phyloP scores from a whole-genome alignment of 2,888 invertebrate species.

The Macaria liturata region DNA sequence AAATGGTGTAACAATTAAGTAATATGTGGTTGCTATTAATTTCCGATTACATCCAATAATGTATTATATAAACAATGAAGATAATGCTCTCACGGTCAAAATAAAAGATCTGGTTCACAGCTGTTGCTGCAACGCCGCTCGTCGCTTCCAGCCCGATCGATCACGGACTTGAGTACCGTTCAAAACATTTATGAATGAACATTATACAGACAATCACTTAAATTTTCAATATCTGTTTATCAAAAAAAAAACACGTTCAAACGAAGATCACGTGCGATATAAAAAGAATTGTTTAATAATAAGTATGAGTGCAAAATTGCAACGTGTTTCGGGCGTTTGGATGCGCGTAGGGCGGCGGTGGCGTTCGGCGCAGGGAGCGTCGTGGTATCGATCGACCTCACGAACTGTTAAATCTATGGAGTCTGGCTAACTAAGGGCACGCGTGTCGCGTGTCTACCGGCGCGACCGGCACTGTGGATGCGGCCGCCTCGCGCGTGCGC shows the following conservation, averaged over 20 bases:
- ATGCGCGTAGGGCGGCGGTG: constrained; percentile 43
- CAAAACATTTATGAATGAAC: not conserved
- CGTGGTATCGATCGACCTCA: constrained; percentile 37
- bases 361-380: constrained; percentile 38
- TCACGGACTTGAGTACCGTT: constrained; percentile 30
- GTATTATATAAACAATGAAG: constrained; percentile 45
- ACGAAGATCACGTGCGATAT: not conserved
- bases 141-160: constrained; percentile 61
- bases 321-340: constrained; percentile 40
- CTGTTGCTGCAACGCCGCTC: constrained; percentile 68
- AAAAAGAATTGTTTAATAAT: too few species aligned
- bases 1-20: constrained; percentile 19
- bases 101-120: constrained; percentile 72
- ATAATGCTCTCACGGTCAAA: constrained; percentile 77
- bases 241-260: constrained; percentile 20
- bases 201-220: not conserved
- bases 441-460: constrained; percentile 78
- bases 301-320: constrained; percentile 37
- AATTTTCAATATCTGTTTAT: not conserved
- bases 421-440: constrained; percentile 45
- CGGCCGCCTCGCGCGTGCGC: constrained; percentile 68
- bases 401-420: too few species aligned
- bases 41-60: constrained; percentile 23
- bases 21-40: constrained; percentile 16
- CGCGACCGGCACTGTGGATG: constrained; percentile 72